Evolutionary conservation across 2,888 invertebrate species (phyloP), one percentile per base, ranked within the genome.

Genomic region (Creontiades dilutus): DNA sequence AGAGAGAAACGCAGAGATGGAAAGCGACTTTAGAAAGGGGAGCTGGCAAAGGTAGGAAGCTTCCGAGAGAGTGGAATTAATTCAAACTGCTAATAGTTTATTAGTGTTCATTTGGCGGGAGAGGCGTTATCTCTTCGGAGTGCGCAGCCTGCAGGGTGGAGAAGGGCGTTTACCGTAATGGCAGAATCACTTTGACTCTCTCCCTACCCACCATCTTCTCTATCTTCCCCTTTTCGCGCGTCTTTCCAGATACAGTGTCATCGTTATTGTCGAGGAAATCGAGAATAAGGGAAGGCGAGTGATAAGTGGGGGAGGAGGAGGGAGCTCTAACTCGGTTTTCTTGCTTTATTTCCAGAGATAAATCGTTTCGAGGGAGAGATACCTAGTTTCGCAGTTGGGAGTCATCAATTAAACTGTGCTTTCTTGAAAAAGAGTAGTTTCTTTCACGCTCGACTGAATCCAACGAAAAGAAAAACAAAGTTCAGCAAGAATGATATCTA

Each of bases 71-170:
- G 46, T 82, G 48, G 82, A 76, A 86, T 86, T 88, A 88, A 88
- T 88, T 78, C 88, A 76, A 78, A 76, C 52, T 47, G 78, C 78
- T 88, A 76, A 76, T 88, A 88, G 88, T 88, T 88, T 88, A 80
- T 88, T 88, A 88, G 88, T 68, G 88, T 80, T 88, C 88, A 76
- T 86, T 86, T 68, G 68, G 86, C 47, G 52, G 23, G 23, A 52
- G 47, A 47, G 23, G 27, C 78, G 78, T 82, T 82, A 82, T 82
- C 82, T 82, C 82, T 82, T 82, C 23, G 27, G 78, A 76, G 27
- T 16, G 76, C 14, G 47, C 5, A 11, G 76, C 12, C 16, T 28
- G 46, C 37, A 3, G 27, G 19, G 37, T 2, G 27, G 23, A 4
- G 82, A 9, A 82, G 27, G 52, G 27, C 82, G 52, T 52, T 78